phyloP scores from a whole-genome alignment of 2,113 vertebrate genomes.

The Tapirus terrestris region DNA sequence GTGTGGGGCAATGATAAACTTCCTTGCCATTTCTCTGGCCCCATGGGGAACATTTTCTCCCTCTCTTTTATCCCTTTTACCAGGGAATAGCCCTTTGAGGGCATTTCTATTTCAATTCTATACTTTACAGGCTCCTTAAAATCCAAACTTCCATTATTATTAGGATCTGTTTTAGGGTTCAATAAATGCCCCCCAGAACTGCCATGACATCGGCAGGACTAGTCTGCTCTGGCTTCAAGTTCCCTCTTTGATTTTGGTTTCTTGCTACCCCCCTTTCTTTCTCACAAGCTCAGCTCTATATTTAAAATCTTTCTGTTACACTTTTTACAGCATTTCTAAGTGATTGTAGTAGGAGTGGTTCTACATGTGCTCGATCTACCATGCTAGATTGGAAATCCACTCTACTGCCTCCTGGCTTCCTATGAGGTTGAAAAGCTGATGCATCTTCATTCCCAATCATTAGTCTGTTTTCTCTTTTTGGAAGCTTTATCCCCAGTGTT shows the following conservation, averaged over 20 bases:
- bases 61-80: background rate
- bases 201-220: background rate
- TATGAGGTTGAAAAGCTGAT: fast-evolving
- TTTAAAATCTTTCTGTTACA: background rate
- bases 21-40: background rate
- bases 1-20: background rate
- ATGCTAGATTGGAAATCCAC: background rate
- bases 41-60: background rate
- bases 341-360: fast-evolving
- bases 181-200: background rate
- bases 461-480: background rate
- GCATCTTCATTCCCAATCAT: background rate
- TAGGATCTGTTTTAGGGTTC: background rate
- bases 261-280: background rate
- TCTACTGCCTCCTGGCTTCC: background rate
- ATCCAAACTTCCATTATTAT: background rate
- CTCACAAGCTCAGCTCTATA: background rate
- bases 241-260: background rate
- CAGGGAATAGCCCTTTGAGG: background rate
- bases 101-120: background rate
- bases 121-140: background rate
- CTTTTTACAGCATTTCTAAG: background rate
- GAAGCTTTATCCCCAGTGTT: background rate
- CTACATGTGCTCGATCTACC: background rate
- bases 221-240: background rate